These are phyloP conservation scores for Palloptera scutellata DNA, from an alignment of 2,888 invertebrate genomes.

Conservation along the genomic window DNA sequence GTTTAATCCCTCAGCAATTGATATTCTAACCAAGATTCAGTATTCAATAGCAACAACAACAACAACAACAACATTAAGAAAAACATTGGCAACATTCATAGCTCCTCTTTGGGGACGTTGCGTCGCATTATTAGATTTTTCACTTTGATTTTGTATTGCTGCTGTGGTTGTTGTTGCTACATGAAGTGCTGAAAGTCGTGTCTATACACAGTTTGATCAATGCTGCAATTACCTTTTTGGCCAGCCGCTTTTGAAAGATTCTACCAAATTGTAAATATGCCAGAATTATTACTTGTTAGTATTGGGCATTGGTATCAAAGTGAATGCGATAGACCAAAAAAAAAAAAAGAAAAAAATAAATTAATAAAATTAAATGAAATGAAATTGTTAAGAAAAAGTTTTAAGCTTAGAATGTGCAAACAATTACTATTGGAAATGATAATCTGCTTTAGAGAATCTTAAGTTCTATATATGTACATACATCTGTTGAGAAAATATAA, in stretches of 20 bases:
- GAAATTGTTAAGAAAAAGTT: no score
- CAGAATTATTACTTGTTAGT: no score
- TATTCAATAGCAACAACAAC: not conserved
- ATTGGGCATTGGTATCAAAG: no score
- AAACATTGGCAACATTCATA: slow-evolving; percentile 21
- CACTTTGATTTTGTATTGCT: not conserved
- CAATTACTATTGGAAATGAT: no score
- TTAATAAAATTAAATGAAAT: no score
- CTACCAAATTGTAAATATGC: no score
- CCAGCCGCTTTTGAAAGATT: not conserved
- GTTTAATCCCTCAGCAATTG: not conserved
- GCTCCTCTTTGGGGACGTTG: slow-evolving; percentile 29
- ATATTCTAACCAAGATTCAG: not conserved
- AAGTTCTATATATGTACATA: no score
- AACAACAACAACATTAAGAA: not conserved
- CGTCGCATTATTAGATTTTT: not conserved
- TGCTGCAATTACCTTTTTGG: not conserved
- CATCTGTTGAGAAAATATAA: no score
- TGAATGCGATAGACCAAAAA: no score
- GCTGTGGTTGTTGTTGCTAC: not conserved
- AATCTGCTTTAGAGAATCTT: no score
- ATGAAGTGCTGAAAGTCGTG: slow-evolving; percentile 2
- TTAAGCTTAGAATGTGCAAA: no score
- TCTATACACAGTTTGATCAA: not conserved
- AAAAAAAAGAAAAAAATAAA: no score